phyloP scores from a whole-genome alignment of 2,888 invertebrate species.

The Lasiommata megera region DNA sequence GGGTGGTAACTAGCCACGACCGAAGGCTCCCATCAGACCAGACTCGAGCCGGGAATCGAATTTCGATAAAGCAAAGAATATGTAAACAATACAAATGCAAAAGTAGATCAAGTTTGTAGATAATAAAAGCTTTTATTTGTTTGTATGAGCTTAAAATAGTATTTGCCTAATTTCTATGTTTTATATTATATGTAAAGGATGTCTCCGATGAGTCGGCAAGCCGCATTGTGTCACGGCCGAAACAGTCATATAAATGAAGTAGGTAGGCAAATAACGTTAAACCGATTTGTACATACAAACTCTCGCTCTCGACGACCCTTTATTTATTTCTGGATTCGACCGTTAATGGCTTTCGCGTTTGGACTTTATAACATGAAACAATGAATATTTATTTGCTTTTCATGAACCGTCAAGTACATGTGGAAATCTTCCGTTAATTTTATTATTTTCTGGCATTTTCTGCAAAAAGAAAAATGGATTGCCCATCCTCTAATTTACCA shows the following conservation, averaged over 20 bases:
- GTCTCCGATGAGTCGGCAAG: slow-evolving; percentile 33
- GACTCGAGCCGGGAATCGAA: too few species aligned
- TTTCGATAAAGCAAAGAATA: too few species aligned
- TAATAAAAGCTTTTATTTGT: slow-evolving; percentile 9
- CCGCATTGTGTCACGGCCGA: slow-evolving; percentile 54
- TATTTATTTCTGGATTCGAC: slow-evolving; percentile 23
- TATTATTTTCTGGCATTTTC: background rate
- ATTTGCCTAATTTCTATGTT: background rate
- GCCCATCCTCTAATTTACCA: background rate
- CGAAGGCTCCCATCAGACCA: too few species aligned
- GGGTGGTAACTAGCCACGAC: too few species aligned
- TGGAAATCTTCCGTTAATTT: background rate
- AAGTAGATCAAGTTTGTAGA: background rate
- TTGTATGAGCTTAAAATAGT: background rate
- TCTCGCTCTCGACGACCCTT: slow-evolving; percentile 42
- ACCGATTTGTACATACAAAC: slow-evolving; percentile 31
- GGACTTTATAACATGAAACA: slow-evolving; percentile 13
- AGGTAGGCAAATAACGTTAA: background rate
- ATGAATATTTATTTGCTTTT: slow-evolving; percentile 7
- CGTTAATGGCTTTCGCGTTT: slow-evolving; percentile 16
- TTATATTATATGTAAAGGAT: slow-evolving; percentile 24
- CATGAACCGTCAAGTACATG: background rate
- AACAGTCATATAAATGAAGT: slow-evolving; percentile 45
- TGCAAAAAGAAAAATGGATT: background rate
- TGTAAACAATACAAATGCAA: too few species aligned